Conservation (phyloP, 2,888 invertebrate species). For the Rhyacophila evoluta region DNA sequence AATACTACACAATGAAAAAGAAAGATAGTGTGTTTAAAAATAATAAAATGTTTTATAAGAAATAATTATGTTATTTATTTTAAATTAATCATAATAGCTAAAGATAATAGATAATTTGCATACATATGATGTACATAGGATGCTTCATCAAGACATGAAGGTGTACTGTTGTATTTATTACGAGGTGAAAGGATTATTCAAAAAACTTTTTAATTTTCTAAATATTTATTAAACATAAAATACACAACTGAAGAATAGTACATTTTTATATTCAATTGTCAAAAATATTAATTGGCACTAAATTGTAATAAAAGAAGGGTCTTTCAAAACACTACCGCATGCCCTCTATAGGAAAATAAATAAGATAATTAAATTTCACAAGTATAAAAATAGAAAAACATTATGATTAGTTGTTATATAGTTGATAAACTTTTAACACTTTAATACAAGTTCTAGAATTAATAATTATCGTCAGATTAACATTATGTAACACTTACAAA, state of each 20-base stretch:
- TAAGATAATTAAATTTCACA: conserved; percentile 30
- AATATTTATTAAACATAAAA: conserved; percentile 32
- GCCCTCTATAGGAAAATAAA: conserved; percentile 33
- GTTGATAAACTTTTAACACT: conserved; percentile 17
- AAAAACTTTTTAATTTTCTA: conserved; percentile 21
- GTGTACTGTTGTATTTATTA: too few relatives aligned
- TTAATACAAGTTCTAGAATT: conserved; percentile 7
- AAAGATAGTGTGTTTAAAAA: too few relatives aligned
- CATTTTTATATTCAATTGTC: conserved; percentile 20
- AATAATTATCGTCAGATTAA: conserved; percentile 8
- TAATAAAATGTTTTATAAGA: too few relatives aligned
- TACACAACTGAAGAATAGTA: conserved; percentile 30
- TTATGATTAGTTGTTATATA: not conserved
- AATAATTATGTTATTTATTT: too few relatives aligned
- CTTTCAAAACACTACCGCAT: not conserved
- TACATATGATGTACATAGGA: too few relatives aligned
- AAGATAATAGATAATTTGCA: too few relatives aligned
- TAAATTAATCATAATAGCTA: too few relatives aligned
- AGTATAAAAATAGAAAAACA: not conserved
- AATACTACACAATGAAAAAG: too few relatives aligned
- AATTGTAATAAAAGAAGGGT: not conserved
- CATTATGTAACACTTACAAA: conserved; percentile 29
- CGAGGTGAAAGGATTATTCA: not conserved
- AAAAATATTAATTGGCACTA: conserved; percentile 36
- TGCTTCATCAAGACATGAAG: too few relatives aligned